Percentiles rank a stretch among this genome's conserved stretches.
These are phyloP conservation scores for Eristalis intricaria DNA, from an alignment of 2,888 invertebrate species.

Conservation along the genomic window DNA sequence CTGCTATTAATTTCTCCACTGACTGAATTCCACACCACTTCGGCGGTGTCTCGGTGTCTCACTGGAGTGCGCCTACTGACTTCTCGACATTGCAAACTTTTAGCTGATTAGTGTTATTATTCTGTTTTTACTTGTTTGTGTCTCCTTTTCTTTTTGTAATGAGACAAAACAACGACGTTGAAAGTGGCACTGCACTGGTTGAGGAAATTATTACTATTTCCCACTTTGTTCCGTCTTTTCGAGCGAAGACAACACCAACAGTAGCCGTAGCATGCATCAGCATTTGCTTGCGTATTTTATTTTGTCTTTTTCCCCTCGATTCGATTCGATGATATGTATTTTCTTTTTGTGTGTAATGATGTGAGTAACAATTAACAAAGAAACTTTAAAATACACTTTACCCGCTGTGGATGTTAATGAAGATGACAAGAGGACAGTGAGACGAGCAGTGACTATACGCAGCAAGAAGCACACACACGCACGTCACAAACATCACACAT, in stretches of 20 bases:
- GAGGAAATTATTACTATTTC: not conserved
- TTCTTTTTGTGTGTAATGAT: constrained; percentile 24
- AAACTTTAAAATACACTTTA: constrained; percentile 58
- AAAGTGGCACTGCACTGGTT: constrained; percentile 20
- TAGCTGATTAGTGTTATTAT: constrained; percentile 14
- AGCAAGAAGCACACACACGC: constrained; percentile 5
- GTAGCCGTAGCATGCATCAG: not conserved
- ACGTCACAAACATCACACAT: not conserved
- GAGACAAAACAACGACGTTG: not conserved
- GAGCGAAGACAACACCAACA: not conserved
- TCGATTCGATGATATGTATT: constrained; percentile 32
- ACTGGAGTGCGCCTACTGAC: constrained; percentile 16
- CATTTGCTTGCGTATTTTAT: not conserved
- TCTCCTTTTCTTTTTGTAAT: not conserved
- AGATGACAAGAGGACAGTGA: constrained; percentile 46
- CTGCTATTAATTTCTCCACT: constrained; percentile 17
- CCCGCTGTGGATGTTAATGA: constrained; percentile 51
- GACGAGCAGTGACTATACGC: constrained; percentile 11
- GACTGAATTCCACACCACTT: not conserved
- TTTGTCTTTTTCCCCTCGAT: constrained; percentile 40
- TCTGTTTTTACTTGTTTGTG: not conserved
- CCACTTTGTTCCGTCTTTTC: not conserved
- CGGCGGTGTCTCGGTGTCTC: constrained; percentile 1
- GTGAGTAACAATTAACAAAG: constrained; percentile 70
- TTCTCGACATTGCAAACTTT: not conserved